Conservation (phyloP, 1,140 invertebrate genomes). For the Camponotus floridanus region DNA sequence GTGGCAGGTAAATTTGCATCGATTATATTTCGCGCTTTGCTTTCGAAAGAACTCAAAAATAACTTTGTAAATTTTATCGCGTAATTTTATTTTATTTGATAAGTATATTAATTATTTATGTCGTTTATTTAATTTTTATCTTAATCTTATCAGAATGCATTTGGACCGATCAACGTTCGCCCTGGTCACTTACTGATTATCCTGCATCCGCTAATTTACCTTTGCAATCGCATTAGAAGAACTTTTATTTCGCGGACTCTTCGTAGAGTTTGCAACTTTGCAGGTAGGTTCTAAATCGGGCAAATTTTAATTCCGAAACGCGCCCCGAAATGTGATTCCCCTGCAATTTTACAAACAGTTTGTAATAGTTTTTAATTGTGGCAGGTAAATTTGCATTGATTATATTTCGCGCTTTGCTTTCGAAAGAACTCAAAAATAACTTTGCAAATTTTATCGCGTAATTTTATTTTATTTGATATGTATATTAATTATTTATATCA, state of each 20-base stretch:
- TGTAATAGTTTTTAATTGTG: background rate
- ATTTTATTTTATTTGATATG: too few relatives aligned
- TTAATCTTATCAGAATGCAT: background rate
- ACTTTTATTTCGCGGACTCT: background rate
- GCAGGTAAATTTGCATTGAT: background rate
- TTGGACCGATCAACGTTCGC: background rate
- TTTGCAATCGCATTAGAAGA: background rate
- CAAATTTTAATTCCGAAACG: background rate
- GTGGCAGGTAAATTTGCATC: background rate
- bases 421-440: too few relatives aligned
- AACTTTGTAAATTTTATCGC: too few relatives aligned
- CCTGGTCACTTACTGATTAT: too few relatives aligned
- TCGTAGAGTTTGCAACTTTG: background rate
- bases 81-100: too few relatives aligned
- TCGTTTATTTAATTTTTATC: background rate
- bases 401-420: background rate
- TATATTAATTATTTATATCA: too few relatives aligned
- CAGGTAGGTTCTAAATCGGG: background rate
- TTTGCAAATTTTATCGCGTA: too few relatives aligned
- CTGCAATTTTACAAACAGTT: background rate
- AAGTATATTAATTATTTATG: too few relatives aligned
- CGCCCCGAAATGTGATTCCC: background rate
- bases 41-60: too few relatives aligned
- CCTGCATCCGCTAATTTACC: constrained; percentile 12
- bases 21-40: background rate